A percentile compares a stretch with the other conserved stretches of the same genome.
phyloP scores from a whole-genome alignment of 2,888 invertebrate genomes.

The Drosophila melanocephala region DNA sequence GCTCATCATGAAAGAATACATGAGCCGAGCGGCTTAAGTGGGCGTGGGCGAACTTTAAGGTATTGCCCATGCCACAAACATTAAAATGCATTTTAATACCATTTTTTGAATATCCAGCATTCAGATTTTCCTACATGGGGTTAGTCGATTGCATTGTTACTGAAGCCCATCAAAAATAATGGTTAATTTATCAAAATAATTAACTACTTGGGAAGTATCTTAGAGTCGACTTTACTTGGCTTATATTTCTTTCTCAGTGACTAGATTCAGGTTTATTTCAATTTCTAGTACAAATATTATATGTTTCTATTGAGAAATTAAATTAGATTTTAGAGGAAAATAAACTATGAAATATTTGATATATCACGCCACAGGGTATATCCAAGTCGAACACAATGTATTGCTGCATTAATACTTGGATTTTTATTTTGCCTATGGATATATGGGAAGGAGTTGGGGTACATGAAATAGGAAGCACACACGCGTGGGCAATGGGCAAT shows the following conservation, averaged over 20 bases:
- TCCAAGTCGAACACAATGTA: background rate
- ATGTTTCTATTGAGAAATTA: background rate
- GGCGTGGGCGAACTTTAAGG: constrained; percentile 38
- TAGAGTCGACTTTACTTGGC: background rate
- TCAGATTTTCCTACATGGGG: background rate
- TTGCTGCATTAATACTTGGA: background rate
- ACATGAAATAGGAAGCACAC: constrained; percentile 6
- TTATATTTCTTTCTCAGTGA: too few species aligned
- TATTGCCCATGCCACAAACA: constrained; percentile 37
- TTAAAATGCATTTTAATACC: constrained; percentile 72
- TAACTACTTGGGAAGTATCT: background rate
- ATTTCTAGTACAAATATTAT: background rate
- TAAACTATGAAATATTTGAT: background rate
- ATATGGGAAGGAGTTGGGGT: background rate
- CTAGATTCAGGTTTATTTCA: too few species aligned
- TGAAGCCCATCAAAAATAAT: background rate
- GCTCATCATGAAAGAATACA: constrained; percentile 28
- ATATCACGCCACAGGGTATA: background rate
- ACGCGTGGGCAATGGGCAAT: constrained; percentile 16
- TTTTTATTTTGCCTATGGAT: background rate
- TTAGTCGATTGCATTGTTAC: background rate
- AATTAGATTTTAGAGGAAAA: background rate
- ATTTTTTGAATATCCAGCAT: constrained; percentile 13
- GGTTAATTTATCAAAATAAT: background rate
- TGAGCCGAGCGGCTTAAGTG: constrained; percentile 50